phyloP scores from a whole-genome alignment of 1,140 invertebrate genomes.

The Teleopsis dalmanni region DNA sequence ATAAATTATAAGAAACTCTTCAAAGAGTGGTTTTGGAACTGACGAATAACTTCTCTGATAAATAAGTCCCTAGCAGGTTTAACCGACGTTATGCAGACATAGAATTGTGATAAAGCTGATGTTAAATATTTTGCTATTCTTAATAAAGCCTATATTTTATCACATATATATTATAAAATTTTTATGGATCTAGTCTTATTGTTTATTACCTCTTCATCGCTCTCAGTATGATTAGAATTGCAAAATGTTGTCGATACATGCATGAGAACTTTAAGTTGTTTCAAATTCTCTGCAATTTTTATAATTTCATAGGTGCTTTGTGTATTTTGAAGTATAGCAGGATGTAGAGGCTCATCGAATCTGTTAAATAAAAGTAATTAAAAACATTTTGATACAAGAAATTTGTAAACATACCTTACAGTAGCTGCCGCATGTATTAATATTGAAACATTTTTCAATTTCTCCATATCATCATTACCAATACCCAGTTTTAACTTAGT shows the following conservation, averaged over 20 bases:
- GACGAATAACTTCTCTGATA: not conserved
- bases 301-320: conserved; percentile 59
- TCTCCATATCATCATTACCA: conserved; percentile 17
- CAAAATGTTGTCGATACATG: conserved; percentile 82
- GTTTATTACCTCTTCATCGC: conserved; percentile 56
- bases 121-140: no score
- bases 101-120: no score
- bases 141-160: no score
- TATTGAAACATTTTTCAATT: conserved; percentile 62
- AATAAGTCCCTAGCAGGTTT: not conserved
- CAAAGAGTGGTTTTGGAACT: not conserved
- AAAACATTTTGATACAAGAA: no score
- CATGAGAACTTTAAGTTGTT: conserved; percentile 62
- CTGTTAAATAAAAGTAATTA: conserved; percentile 11
- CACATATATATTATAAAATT: no score
- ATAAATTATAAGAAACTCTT: no score
- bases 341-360: conserved; percentile 65
- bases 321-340: conserved; percentile 58
- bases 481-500: conserved; percentile 54
- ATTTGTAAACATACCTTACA: no score
- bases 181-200: no score
- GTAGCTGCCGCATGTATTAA: conserved; percentile 92
- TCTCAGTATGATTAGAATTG: conserved; percentile 60
- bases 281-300: conserved; percentile 57
- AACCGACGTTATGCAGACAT: not conserved